phyloP scores from a whole-genome alignment of 2,797 vertebrate genomes.

The Tokudaia muenninki region DNA sequence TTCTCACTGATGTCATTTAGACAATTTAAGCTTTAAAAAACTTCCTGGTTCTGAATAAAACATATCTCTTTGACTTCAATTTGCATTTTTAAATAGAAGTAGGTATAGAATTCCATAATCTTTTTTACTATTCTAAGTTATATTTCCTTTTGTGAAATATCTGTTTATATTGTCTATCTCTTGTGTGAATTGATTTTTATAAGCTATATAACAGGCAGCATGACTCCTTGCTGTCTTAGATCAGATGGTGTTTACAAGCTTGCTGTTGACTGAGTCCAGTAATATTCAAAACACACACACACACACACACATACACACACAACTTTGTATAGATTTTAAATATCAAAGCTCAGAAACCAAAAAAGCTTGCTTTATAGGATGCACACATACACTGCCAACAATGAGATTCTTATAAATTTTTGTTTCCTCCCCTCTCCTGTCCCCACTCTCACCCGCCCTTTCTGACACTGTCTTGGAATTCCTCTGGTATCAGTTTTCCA shows the following conservation, averaged over 20 bases:
- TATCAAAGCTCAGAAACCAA: conserved; percentile 37
- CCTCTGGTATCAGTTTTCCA: neutral
- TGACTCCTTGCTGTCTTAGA: neutral
- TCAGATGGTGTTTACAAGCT: neutral
- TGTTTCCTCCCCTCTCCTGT: neutral
- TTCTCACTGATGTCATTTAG: neutral
- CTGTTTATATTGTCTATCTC: neutral
- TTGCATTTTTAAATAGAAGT: neutral
- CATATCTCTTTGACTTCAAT: neutral
- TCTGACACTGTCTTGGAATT: too few species aligned
- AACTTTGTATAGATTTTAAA: conserved; percentile 42
- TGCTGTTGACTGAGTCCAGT: neutral
- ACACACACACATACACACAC: neutral
- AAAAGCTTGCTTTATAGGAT: neutral
- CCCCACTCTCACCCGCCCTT: too few species aligned
- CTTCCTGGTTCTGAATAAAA: neutral
- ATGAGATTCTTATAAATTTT: neutral
- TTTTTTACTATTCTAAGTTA: neutral
- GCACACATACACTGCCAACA: neutral
- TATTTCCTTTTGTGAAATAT: neutral
- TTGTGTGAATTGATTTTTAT: neutral
- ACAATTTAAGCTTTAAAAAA: neutral
- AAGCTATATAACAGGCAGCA: neutral
- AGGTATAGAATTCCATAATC: neutral
- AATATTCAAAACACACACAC: neutral